Evolutionary conservation across 2,797 vertebrate species (phyloP).

Genomic region (Austrolebias charrua): DNA sequence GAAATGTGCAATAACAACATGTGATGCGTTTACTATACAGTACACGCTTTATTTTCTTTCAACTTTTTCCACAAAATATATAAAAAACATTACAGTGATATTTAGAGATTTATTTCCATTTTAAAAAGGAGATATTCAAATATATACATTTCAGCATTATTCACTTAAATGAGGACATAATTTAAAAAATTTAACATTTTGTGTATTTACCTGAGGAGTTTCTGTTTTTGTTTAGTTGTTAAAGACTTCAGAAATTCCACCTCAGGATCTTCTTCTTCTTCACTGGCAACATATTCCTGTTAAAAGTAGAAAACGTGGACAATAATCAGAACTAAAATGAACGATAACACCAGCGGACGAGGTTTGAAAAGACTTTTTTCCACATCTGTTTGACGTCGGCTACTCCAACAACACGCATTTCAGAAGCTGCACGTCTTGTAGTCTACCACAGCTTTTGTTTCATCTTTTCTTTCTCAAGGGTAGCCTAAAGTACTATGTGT

Average conservation of each 20-base stretch:
- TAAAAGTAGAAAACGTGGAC: background rate
- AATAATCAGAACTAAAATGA: background rate
- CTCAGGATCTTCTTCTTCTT: constrained; percentile 96
- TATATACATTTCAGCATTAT: too few species aligned
- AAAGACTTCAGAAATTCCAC: constrained; percentile 98
- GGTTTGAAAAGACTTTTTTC: constrained; percentile 38
- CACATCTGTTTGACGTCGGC: constrained; percentile 45
- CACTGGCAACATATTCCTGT: constrained; percentile 93
- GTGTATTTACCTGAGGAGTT: constrained; percentile 88
- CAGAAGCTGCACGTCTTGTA: background rate
- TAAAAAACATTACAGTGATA: background rate
- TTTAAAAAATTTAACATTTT: too few species aligned
- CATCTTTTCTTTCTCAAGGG: constrained; percentile 60
- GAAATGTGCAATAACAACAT: too few species aligned
- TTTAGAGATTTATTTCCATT: background rate
- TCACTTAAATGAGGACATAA: too few species aligned
- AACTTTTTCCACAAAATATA: too few species aligned
- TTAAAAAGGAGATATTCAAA: background rate
- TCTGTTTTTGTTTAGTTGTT: constrained; percentile 95
- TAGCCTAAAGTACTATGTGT: constrained; percentile 11
- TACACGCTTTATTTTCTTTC: too few species aligned
- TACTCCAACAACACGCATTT: constrained; percentile 57
- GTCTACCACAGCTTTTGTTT: constrained; percentile 49
- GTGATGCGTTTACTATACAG: too few species aligned
- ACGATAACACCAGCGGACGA: background rate